Percentiles rank a stretch among this genome's conserved stretches.
phyloP scores from a whole-genome alignment of 2,888 invertebrate species.

The Aspidapion aeneum region DNA sequence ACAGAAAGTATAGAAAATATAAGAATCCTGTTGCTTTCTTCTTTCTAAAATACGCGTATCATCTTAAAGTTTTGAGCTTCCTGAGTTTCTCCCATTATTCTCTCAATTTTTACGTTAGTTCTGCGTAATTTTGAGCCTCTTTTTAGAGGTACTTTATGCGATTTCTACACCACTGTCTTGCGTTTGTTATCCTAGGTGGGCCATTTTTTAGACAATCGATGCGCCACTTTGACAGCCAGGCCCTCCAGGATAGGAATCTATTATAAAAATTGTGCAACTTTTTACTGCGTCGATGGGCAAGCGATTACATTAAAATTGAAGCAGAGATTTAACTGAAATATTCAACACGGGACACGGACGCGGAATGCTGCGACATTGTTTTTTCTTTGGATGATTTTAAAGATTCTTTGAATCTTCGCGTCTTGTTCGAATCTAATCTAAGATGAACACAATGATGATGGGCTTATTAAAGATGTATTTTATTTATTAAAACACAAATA shows the following conservation, averaged over 20 bases:
- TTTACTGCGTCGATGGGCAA: conserved; percentile 12
- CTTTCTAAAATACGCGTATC: no score
- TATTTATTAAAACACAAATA: not conserved
- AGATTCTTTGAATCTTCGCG: not conserved
- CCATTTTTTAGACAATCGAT: conserved; percentile 21
- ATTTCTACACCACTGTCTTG: not conserved
- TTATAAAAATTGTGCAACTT: conserved; percentile 15
- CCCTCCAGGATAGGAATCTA: conserved; percentile 24
- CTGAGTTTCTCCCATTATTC: no score
- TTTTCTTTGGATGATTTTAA: no score
- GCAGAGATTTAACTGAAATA: conserved; percentile 23
- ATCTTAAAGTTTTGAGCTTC: no score
- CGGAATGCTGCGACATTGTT: conserved; percentile 22
- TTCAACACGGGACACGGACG: conserved; percentile 21
- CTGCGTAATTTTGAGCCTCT: no score
- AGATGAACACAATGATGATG: not conserved
- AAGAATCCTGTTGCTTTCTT: no score
- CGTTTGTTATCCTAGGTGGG: conserved; percentile 23
- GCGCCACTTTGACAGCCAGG: conserved; percentile 25
- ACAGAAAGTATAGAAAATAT: no score
- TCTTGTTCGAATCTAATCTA: not conserved
- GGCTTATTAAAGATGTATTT: not conserved
- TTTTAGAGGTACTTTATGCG: no score
- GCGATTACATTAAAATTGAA: conserved; percentile 25
- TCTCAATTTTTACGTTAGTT: no score